Evolutionary conservation across 2,797 vertebrate species (phyloP).

Genomic region (Gallinago nigripennis): DNA sequence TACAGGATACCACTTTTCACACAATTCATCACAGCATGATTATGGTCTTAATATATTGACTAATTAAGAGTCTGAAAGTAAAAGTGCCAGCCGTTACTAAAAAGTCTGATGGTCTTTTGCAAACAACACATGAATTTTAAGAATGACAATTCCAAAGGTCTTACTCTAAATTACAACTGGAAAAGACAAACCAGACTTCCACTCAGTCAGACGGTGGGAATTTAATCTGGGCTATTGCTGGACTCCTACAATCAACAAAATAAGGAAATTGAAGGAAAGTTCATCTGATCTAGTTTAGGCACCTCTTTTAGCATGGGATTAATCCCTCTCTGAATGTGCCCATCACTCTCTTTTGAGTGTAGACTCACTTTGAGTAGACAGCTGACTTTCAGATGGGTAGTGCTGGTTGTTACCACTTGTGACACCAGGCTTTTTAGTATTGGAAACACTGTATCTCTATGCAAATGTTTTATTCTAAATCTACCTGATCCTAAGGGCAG

Average conservation of each 20-base stretch:
- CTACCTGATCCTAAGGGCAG: not conserved
- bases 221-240: not conserved
- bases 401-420: not conserved
- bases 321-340: not conserved
- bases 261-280: not conserved
- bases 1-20: not conserved
- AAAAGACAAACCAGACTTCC: not conserved
- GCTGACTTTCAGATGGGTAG: not conserved
- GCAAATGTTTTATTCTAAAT: slow-evolving; percentile 11
- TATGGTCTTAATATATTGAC: not conserved
- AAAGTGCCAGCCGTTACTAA: not conserved
- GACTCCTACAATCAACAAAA: not conserved
- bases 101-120: not conserved
- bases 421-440: not conserved
- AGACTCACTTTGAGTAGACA: not conserved
- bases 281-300: not conserved
- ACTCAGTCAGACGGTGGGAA: not conserved
- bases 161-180: slow-evolving; percentile 6
- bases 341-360: too few species aligned
- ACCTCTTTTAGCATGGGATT: not conserved
- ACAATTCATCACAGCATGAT: not conserved
- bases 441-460: not conserved
- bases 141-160: not conserved
- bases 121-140: not conserved
- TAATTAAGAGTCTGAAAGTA: not conserved